Conservation (phyloP, 2,797 vertebrate genomes). For the Scomberomorus guttatus region DNA sequence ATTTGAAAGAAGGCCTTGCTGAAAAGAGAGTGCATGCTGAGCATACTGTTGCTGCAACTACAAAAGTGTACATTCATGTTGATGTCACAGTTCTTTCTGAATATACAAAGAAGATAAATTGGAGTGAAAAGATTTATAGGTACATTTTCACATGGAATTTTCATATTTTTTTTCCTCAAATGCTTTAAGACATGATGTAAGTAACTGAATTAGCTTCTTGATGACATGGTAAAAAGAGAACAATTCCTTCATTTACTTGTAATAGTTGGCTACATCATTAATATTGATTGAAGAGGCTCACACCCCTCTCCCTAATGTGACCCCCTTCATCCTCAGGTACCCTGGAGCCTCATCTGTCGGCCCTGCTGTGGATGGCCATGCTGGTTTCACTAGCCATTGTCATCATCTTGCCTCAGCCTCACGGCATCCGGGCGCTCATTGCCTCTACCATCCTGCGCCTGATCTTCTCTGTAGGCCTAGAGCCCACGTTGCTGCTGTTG, state of each 20-base stretch:
- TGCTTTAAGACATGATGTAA: not conserved
- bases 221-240: not conserved
- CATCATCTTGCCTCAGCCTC: slow-evolving; percentile 95
- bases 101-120: not conserved
- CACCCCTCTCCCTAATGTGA: not conserved
- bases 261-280: not conserved
- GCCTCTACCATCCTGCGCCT: slow-evolving; percentile 97
- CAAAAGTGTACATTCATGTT: not conserved
- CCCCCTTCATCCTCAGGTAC: slow-evolving; percentile 85
- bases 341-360: slow-evolving; percentile 94
- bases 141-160: not conserved
- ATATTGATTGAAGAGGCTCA: not conserved
- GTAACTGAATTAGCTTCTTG: not conserved
- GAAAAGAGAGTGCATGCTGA: not conserved
- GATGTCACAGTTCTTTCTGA: not conserved
- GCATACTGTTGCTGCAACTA: not conserved
- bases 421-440: slow-evolving; percentile 95
- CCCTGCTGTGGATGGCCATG: slow-evolving; percentile 96
- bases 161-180: not conserved
- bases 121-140: not conserved
- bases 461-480: slow-evolving; percentile 96
- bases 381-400: slow-evolving; percentile 96
- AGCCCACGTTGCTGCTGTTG: slow-evolving; percentile 95
- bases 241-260: not conserved
- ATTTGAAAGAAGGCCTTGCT: not conserved